phyloP scores from a whole-genome alignment of 2,888 invertebrate genomes.

The Brenthis hecate region DNA sequence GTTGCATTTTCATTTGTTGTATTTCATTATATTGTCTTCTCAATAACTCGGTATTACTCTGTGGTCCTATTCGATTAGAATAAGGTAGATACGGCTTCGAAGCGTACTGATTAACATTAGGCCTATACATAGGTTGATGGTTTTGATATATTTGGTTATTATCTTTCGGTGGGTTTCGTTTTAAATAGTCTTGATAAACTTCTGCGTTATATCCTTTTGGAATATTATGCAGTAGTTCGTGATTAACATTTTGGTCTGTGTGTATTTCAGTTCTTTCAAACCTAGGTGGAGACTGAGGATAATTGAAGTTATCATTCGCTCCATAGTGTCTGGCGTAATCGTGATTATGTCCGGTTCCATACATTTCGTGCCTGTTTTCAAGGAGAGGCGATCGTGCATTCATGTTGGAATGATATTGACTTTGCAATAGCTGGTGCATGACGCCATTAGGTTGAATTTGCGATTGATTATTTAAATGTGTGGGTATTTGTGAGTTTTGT shows the following conservation, averaged over 20 bases:
- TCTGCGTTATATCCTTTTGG: slow-evolving; percentile 83
- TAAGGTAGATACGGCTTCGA: slow-evolving; percentile 78
- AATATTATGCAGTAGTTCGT: slow-evolving; percentile 71
- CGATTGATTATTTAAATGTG: slow-evolving; percentile 66
- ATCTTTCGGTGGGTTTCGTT: slow-evolving; percentile 82
- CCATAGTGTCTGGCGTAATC: slow-evolving; percentile 81
- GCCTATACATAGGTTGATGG: slow-evolving; percentile 75
- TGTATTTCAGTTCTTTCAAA: slow-evolving; percentile 70
- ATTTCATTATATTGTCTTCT: slow-evolving; percentile 84
- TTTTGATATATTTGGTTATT: slow-evolving; percentile 82
- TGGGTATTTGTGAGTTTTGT: slow-evolving; percentile 71
- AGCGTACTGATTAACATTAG: slow-evolving; percentile 74
- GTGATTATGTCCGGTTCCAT: slow-evolving; percentile 80
- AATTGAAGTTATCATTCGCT: slow-evolving; percentile 81
- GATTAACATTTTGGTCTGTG: slow-evolving; percentile 74
- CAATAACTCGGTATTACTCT: slow-evolving; percentile 83
- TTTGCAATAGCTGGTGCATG: slow-evolving; percentile 79
- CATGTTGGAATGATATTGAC: slow-evolving; percentile 75
- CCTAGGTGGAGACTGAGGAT: slow-evolving; percentile 75
- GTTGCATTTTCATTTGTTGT: slow-evolving; percentile 85
- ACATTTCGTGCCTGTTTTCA: slow-evolving; percentile 82
- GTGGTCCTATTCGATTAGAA: slow-evolving; percentile 76
- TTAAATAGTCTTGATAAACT: slow-evolving; percentile 80
- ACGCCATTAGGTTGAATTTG: slow-evolving; percentile 80
- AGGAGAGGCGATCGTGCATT: slow-evolving; percentile 77